Evolutionary conservation across 2,888 invertebrate genomes (phyloP), one percentile per base, ranked within the genome.

Genomic region (Tromatobia lineatoria): DNA sequence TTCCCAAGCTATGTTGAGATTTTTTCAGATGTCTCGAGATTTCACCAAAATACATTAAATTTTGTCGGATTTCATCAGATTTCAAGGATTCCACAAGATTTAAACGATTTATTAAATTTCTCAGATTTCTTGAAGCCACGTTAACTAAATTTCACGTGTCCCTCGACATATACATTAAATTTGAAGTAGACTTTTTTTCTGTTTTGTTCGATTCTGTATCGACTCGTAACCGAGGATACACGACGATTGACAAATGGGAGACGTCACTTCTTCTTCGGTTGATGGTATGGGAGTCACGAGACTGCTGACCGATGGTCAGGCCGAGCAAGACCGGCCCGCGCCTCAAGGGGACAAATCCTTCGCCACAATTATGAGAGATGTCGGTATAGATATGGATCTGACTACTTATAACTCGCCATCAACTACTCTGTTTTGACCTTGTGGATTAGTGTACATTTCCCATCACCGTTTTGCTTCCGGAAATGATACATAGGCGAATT

Each of bases 201-300:
- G n/a, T n/a, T n/a, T n/a, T n/a, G n/a, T n/a, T n/a, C n/a, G n/a
- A 42, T 42, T 42, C 1, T 47, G 47, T 47, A 47, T 47, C 47
- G 47, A 47, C 15, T 52, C 18, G 50, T 18, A 3, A 18, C 18
- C 8, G 50, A 52, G 18, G 50, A 18, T 52, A 18, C 50, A n/a
- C 50, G 42, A 8, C 50, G 50, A 52, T 52, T 52, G 50, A 52
- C 50, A 52, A 52, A 52, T 52, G 50, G 50, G 50, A 18, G 18
- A 18, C 18, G 52, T 52, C 18, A 52, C 18, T 52, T 52, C 18
- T 52, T 18, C 18, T 29, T 29, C 18, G 18, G 8, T 20, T 8
- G 7, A 52, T 18, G 18, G 0, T 18, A 18, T 8, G 52, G 18
- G 20, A 52, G 52, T 18, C 52, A 18, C 18, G 52, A 18, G 20